Evolutionary conservation across 2,113 vertebrate species (phyloP).

Genomic region (Cyanoliseus patagonus): DNA sequence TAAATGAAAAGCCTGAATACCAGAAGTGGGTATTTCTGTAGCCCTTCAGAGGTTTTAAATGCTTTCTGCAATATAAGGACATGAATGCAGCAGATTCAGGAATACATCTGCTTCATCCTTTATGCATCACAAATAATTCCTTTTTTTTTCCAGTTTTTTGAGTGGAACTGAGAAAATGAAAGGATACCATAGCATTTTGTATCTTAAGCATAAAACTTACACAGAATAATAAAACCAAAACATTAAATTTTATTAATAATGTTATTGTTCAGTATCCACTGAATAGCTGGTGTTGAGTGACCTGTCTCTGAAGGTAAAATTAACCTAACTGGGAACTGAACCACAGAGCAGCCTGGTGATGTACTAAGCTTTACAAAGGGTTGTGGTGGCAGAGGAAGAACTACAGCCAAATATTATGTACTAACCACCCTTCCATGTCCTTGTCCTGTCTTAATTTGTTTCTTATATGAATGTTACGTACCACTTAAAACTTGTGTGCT

Average conservation of each 20-base stretch:
- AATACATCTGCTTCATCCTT: neutral
- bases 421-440: neutral
- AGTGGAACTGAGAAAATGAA: neutral
- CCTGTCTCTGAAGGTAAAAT: neutral
- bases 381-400: neutral
- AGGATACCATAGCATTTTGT: neutral
- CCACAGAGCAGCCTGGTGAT: neutral
- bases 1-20: neutral
- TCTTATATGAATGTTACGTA: accelerated
- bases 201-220: neutral
- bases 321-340: neutral
- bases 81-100: neutral
- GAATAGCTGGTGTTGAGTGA: neutral
- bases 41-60: neutral
- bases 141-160: neutral
- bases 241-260: neutral
- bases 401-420: neutral
- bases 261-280: neutral
- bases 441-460: neutral
- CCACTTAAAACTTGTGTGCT: neutral
- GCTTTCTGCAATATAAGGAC: neutral
- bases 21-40: neutral
- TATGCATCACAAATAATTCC: neutral
- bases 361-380: neutral
- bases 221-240: neutral